Percentiles rank a stretch among this genome's conserved stretches.
Evolutionary conservation across 2,888 invertebrate species (phyloP).

Genomic region (Tillus elongatus): DNA sequence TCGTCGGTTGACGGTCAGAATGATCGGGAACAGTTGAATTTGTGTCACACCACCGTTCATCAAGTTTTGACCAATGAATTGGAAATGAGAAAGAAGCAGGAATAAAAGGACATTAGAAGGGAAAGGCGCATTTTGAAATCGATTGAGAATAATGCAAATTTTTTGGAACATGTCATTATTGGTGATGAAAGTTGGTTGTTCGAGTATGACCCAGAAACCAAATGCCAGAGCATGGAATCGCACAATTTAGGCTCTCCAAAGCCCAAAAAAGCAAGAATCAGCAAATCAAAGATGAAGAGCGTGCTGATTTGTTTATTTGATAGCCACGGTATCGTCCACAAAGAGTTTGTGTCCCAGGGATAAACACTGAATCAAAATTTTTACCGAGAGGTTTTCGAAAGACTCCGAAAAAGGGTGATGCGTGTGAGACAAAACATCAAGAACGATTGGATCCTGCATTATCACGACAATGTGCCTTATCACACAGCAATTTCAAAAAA

Average conservation of each 20-base stretch:
- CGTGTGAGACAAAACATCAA: constrained; percentile 12
- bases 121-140: constrained; percentile 6
- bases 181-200: constrained; percentile 12
- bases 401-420: constrained; percentile 10
- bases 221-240: constrained; percentile 9
- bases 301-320: no score
- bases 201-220: constrained; percentile 15
- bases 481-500: constrained; percentile 12
- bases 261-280: no score
- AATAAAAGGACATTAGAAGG: constrained; percentile 3
- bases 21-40: no score
- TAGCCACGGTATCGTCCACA: no score
- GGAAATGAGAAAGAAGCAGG: no score
- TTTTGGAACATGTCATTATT: no score
- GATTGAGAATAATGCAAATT: constrained; percentile 4
- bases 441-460: constrained; percentile 12
- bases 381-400: constrained; percentile 11
- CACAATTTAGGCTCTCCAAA: constrained; percentile 5
- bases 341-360: constrained; percentile 13
- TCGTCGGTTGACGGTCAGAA: no score
- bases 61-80: no score
- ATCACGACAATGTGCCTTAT: constrained; percentile 12
- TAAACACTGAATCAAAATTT: constrained; percentile 16
- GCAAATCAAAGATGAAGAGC: no score
- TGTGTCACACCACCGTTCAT: no score